These are phyloP conservation scores for Notospermus geniculatus DNA, from an alignment of 1,140 invertebrate species.

Conservation along the genomic window DNA sequence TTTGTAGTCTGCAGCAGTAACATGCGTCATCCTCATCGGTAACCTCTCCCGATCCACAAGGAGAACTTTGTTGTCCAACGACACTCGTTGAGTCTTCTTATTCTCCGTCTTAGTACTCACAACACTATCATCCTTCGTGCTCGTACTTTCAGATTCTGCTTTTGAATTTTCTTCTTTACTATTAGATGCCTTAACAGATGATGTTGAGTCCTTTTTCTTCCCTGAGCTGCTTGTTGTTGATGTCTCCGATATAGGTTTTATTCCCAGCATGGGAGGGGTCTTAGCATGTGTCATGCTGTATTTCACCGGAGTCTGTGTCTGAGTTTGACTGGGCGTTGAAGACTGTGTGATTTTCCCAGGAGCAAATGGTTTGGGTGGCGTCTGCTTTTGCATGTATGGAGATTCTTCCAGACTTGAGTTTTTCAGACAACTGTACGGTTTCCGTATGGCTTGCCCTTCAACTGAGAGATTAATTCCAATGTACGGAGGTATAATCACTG, in stretches of 20 bases:
- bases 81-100: no score
- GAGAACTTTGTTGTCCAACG: no score
- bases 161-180: background rate
- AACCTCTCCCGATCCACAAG: background rate
- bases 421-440: constrained; percentile 19
- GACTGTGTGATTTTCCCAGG: background rate
- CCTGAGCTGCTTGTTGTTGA: background rate
- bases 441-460: constrained; percentile 62
- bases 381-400: background rate
- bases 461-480: constrained; percentile 74
- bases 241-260: no score
- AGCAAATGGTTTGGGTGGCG: background rate
- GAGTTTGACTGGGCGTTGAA: background rate
- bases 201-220: background rate
- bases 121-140: background rate
- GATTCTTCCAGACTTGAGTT: background rate
- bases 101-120: background rate
- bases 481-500: constrained; percentile 77
- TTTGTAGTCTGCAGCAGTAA: background rate
- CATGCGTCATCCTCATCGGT: constrained; percentile 1
- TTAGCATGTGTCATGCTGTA: background rate
- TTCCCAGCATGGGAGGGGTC: no score
- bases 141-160: background rate
- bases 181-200: background rate
- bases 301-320: background rate